Percentiles rank a stretch among this genome's conserved stretches.
phyloP scores from a whole-genome alignment of 2,888 invertebrate genomes.

The Meganola albula region DNA sequence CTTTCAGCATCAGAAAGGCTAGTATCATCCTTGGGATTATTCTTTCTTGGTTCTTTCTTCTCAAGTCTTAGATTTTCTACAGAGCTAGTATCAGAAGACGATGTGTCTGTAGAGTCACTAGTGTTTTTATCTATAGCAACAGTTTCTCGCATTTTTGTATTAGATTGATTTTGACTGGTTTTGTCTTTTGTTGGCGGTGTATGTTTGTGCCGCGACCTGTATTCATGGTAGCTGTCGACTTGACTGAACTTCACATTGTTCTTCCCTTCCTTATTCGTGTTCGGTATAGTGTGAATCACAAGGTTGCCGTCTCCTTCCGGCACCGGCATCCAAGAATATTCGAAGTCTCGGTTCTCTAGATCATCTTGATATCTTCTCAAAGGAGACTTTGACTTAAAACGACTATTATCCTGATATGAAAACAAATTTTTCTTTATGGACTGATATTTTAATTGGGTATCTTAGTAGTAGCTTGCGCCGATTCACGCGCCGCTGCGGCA shows the following conservation, averaged over 20 bases:
- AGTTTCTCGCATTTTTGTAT: slow-evolving; percentile 37
- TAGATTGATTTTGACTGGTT: slow-evolving; percentile 21
- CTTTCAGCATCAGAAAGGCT: slow-evolving; percentile 53
- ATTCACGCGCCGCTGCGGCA: no score
- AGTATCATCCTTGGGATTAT: slow-evolving; percentile 20
- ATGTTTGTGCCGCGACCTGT: slow-evolving; percentile 64
- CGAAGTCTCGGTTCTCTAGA: slow-evolving; percentile 40
- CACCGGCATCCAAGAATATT: slow-evolving; percentile 71
- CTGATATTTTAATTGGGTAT: no score
- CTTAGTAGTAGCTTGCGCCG: no score
- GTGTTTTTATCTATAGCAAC: slow-evolving; percentile 36
- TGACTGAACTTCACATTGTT: slow-evolving; percentile 60
- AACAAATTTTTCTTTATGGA: no score
- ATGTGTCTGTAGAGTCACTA: slow-evolving; percentile 34
- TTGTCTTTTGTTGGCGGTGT: slow-evolving; percentile 67
- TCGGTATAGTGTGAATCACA: slow-evolving; percentile 60
- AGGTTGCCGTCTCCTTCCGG: slow-evolving; percentile 60
- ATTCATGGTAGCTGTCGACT: slow-evolving; percentile 65
- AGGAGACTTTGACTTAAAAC: slow-evolving; percentile 39
- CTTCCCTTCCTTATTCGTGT: slow-evolving; percentile 16
- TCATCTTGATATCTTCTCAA: slow-evolving; percentile 23
- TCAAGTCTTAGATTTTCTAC: slow-evolving; percentile 35
- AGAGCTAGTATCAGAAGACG: slow-evolving; percentile 47
- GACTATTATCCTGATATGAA: slow-evolving; percentile 36
- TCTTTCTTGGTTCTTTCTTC: slow-evolving; percentile 20